Conservation (phyloP, 1,140 invertebrate genomes). For the Eueides isabella region DNA sequence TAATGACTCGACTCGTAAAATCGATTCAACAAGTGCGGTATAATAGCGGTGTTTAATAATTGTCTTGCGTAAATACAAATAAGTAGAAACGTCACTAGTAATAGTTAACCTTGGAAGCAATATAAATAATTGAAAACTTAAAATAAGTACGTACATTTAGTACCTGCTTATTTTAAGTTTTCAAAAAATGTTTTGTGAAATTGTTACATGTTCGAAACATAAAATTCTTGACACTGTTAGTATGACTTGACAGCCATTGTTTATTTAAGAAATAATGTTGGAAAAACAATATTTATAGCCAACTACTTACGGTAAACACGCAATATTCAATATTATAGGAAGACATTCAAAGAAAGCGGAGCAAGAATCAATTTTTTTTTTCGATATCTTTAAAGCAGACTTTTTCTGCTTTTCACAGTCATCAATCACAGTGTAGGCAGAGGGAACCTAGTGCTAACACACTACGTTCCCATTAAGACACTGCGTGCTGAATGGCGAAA, state of each 20-base stretch:
- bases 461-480: too few species aligned
- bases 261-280: neutral
- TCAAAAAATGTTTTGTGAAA: neutral
- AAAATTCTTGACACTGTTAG: neutral
- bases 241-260: neutral
- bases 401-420: too few species aligned
- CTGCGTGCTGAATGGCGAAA: too few species aligned
- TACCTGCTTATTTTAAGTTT: too few species aligned
- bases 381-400: neutral
- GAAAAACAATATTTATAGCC: neutral
- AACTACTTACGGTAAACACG: neutral
- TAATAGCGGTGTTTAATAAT: slow-evolving; percentile 38
- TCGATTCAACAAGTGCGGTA: slow-evolving; percentile 32
- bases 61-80: slow-evolving; percentile 37
- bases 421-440: too few species aligned
- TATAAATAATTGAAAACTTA: neutral
- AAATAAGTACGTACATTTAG: too few species aligned
- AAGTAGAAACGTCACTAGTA: slow-evolving; percentile 12
- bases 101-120: slow-evolving; percentile 26
- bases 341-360: neutral
- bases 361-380: neutral
- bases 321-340: neutral
- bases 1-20: slow-evolving; percentile 32
- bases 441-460: too few species aligned
- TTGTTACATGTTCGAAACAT: neutral